Conservation (phyloP, 2,888 invertebrate genomes). For the Sarcophaga carnaria region DNA sequence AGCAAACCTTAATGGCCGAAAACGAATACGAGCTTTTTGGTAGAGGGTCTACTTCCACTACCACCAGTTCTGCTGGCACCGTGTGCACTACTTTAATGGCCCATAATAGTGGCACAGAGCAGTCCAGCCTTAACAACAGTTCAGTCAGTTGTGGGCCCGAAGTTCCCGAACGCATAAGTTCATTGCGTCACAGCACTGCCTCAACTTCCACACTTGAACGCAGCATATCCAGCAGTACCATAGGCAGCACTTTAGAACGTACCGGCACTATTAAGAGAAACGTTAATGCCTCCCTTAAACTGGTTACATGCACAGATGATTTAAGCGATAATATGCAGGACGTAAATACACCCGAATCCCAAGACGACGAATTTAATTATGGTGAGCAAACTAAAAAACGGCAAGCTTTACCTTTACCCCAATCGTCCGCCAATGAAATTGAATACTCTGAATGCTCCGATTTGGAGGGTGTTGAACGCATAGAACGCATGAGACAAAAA, state of each 20-base stretch:
- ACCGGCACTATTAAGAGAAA: conserved; percentile 82
- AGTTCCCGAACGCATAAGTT: conserved; percentile 92
- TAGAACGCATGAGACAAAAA: conserved; percentile 92
- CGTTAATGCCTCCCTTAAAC: conserved; percentile 81
- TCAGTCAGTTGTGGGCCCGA: conserved; percentile 84
- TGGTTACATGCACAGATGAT: conserved; percentile 84
- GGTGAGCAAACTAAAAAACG: conserved; percentile 73
- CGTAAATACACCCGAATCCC: conserved; percentile 73
- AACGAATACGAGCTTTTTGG: conserved; percentile 95
- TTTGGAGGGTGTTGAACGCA: conserved; percentile 92
- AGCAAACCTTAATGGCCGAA: conserved; percentile 89
- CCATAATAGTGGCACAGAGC: conserved; percentile 82
- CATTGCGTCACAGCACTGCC: conserved; percentile 83
- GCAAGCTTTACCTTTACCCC: conserved; percentile 74
- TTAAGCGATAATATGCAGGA: conserved; percentile 71
- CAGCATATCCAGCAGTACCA: conserved; percentile 82
- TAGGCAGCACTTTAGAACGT: conserved; percentile 81
- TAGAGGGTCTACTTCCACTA: conserved; percentile 95
- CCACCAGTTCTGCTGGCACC: conserved; percentile 94
- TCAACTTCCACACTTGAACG: conserved; percentile 84
- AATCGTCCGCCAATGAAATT: conserved; percentile 83
- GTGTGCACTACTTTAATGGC: conserved; percentile 92
- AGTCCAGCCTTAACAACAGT: conserved; percentile 83
- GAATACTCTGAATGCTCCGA: conserved; percentile 94
- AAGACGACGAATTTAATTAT: conserved; percentile 80